A percentile compares a stretch with the other conserved stretches of the same genome.
phyloP scores from a whole-genome alignment of 2,797 vertebrate species.

The Pseudochirops corinnae region DNA sequence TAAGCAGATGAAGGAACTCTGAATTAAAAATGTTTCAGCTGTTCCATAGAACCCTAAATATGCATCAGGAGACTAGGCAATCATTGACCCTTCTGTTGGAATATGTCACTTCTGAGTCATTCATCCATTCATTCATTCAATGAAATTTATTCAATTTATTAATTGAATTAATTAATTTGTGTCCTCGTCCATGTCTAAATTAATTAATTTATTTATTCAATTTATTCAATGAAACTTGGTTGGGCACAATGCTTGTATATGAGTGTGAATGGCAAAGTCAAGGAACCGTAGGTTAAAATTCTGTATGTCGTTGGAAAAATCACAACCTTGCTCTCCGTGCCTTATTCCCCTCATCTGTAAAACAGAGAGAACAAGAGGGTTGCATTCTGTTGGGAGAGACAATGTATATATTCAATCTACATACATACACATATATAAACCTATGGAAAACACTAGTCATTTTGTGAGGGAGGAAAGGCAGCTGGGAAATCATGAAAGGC shows the following conservation, averaged over 20 bases:
- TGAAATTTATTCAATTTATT: no score
- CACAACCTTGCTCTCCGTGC: background rate
- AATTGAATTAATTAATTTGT: no score
- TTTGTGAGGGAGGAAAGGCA: background rate
- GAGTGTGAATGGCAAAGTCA: background rate
- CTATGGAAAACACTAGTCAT: background rate
- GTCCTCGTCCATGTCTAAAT: no score
- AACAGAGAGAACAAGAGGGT: background rate
- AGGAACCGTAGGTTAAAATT: background rate
- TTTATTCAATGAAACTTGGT: background rate
- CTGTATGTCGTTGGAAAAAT: background rate
- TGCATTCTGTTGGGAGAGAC: background rate
- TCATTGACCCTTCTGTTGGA: background rate
- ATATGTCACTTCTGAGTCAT: background rate
- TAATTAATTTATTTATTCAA: background rate
- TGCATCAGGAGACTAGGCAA: background rate
- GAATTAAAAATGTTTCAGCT: background rate
- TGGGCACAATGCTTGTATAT: background rate
- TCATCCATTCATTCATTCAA: background rate
- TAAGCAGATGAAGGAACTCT: background rate
- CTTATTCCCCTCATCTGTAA: background rate
- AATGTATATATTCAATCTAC: background rate
- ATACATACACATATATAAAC: background rate
- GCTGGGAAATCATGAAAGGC: background rate
- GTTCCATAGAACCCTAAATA: background rate